phyloP scores from a whole-genome alignment of 2,113 vertebrate species.

The Ranitomeya imitator region DNA sequence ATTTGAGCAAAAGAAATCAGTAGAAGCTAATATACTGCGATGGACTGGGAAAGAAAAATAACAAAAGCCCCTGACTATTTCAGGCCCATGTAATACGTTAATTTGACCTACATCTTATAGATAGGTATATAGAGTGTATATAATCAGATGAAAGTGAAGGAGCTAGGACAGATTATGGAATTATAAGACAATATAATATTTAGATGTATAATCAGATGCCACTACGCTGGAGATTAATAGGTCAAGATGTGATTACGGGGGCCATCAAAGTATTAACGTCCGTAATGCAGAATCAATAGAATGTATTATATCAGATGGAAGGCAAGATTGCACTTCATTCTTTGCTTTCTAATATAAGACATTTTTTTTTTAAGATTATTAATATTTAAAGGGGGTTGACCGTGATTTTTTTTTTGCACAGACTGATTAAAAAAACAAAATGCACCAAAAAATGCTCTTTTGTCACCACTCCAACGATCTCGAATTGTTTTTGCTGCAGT shows the following conservation, averaged over 20 bases:
- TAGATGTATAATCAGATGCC: constrained; percentile 26
- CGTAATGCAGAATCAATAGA: constrained; percentile 32
- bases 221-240: constrained; percentile 19
- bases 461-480: no score
- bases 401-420: not conserved
- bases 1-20: constrained; percentile 30
- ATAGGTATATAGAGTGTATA: not conserved
- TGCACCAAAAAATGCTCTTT: no score
- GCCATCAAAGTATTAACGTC: constrained; percentile 37
- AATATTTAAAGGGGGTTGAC: no score
- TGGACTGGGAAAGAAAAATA: not conserved
- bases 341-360: not conserved
- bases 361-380: not conserved
- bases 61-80: not conserved
- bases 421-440: no score
- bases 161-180: constrained; percentile 32
- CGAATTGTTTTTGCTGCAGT: no score
- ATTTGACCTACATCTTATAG: constrained; percentile 41
- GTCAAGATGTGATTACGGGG: constrained; percentile 35
- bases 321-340: not conserved
- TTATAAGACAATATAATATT: constrained; percentile 36
- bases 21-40: not conserved
- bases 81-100: not conserved
- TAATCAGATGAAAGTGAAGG: constrained; percentile 28
- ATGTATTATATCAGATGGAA: not conserved